Conservation (phyloP, 2,113 vertebrate species). For the Percina caprodes region DNA sequence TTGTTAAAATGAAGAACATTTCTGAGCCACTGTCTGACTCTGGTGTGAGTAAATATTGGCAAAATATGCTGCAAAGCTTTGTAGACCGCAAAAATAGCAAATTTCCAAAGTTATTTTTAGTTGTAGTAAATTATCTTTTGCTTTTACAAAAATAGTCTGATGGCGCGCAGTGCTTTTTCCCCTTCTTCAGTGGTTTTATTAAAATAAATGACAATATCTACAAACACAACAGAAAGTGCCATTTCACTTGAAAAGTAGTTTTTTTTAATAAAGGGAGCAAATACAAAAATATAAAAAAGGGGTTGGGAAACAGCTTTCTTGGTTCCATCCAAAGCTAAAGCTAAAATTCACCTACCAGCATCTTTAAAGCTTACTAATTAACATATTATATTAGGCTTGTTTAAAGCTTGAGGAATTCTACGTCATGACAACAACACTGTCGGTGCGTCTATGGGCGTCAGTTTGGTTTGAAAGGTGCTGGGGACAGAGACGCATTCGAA, state of each 20-base stretch:
- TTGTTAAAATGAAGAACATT: background rate
- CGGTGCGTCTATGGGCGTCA: no score
- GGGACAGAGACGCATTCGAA: no score
- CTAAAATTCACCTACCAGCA: background rate
- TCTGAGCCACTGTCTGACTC: background rate
- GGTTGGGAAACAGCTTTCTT: background rate
- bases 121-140: background rate
- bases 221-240: background rate
- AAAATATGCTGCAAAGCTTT: background rate
- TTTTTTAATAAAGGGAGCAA: no score
- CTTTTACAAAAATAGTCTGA: background rate
- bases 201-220: background rate
- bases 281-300: no score
- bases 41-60: background rate
- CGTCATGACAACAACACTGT: no score
- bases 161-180: background rate
- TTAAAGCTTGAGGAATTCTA: background rate
- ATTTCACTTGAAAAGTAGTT: background rate
- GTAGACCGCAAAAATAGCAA: background rate
- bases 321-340: background rate
- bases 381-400: background rate
- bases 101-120: background rate
- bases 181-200: background rate
- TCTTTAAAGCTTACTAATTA: background rate
- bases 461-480: no score